phyloP scores from a whole-genome alignment of 1,140 invertebrate species.

The Trichogramma pretiosum region DNA sequence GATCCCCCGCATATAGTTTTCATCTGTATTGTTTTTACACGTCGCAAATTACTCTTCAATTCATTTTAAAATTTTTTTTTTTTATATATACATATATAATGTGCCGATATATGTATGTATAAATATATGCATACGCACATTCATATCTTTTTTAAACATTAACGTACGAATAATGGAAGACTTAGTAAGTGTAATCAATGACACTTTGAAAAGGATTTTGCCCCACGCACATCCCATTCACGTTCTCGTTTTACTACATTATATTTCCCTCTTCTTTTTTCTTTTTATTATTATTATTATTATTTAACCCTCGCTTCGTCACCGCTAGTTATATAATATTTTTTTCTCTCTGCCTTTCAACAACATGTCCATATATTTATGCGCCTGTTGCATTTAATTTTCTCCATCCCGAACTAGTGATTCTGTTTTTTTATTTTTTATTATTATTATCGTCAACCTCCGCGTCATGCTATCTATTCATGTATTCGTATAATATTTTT shows the following conservation, averaged over 20 bases:
- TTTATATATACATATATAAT: not conserved
- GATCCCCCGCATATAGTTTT: no score
- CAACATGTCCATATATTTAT: no score
- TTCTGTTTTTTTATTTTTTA: no score
- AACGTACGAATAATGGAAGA: constrained; percentile 43
- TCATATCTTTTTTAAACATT: constrained; percentile 32
- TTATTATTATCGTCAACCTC: no score
- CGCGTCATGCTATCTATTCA: no score
- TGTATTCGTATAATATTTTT: no score
- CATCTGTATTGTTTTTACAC: not conserved
- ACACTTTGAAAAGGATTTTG: constrained; percentile 37
- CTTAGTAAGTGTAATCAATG: constrained; percentile 37
- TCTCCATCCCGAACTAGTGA: no score
- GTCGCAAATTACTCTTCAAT: not conserved
- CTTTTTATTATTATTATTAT: not conserved
- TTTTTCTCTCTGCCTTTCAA: no score
- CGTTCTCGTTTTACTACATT: constrained; percentile 18
- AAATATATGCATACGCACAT: no score
- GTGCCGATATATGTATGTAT: constrained; percentile 31
- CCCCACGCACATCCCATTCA: no score
- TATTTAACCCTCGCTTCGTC: not conserved
- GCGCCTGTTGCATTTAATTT: no score
- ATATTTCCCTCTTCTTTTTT: constrained; percentile 17
- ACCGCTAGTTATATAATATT: no score
- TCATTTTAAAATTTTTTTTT: not conserved